Base-by-base conservation (phyloP, 2,797 vertebrate genomes). In the Trematomus bernacchii region DNA sequence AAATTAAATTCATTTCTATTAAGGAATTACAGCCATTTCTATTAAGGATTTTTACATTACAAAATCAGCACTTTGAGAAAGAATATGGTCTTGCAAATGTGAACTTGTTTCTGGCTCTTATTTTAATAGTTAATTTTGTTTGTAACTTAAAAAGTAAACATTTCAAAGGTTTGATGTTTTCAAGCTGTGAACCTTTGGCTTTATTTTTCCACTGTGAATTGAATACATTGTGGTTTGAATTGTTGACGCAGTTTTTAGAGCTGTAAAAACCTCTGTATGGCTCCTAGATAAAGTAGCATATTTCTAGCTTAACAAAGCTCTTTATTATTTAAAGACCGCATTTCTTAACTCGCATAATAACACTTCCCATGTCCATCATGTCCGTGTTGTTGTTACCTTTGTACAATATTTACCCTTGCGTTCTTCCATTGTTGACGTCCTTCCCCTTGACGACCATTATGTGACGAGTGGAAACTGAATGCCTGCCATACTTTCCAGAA, bases 401-500 rank as follows among this genome's bases (percentile, higher is more conserved):
- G 18, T 51, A 4, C 30, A 3, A 2, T 65, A 66, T 54, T 74
- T 64, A 19, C 18, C 11, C 51, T 6, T 3, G 1, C 2, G 3
- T 18, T 14, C 11, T 30, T 15, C 61, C 65, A 3, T 47, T 72
- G 61, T 68, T 82, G n/a, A 66, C 71, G 37, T 46, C 21, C 0
- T 7, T 66, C 59, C 58, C 44, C 57, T 74, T 67, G 58, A 68
- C 60, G 47, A 85, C 66, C 60, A 27, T 47, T 47, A 43, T 13
- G 63, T 50, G 66, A 70, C 66, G 74, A 64, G 10, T 51, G 42
- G 63, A 73, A 75, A 71, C 58, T 19, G 13, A 74, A 82, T 46
- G 53, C 55, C 62, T 54, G 18, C 63, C 70, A 50, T 67, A 53
- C 66, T 76, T 80, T 84, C 60, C 54, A 73, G 59, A 42, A 59